Evolutionary conservation across 2,888 invertebrate species (phyloP), one percentile per base, ranked within the genome.

Genomic region (Melinaea marsaeus): DNA sequence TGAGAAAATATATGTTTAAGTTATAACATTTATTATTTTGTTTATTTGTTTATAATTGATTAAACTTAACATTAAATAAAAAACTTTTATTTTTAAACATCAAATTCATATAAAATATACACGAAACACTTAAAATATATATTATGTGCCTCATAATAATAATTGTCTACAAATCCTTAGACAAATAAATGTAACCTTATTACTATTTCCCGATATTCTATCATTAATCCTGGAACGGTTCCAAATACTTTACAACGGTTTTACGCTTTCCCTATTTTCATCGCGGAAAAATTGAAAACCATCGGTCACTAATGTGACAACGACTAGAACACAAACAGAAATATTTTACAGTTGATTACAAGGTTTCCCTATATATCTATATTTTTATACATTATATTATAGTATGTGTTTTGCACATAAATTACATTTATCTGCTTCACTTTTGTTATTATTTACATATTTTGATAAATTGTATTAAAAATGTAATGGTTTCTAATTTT

Each of bases 241-340:
- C 90, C 90, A 90, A 87, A 80, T 76, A 79, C 80, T 85, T 85
- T 85, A 88, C 86, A 87, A 85, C 85, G 81, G 78, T 75, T 85
- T 80, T 84, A 85, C 83, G 86, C 85, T 90, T 90, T 89, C 89
- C 89, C 89, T 90, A 88, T 90, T 90, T 90, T 88, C 90, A 90
- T 88, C 88, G 79, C 79, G 71, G 81, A 89, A 89, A 89, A 88
- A 90, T 88, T 89, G 88, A 90, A 90, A 90, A 85, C 86, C 86
- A 90, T 90, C 89, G 85, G 82, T 90, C 90, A 90, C 88, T 76
- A 78, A 75, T 82, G 88, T 89, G 90, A 89, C 90, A 90, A 85
- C 88, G 74, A 78, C 88, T 89, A 84, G 83, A 86, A 85, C 79
- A 85, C 83, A 86, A 87, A 87, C 81, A 85, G 81, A 88, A 87